A percentile compares a stretch with the other conserved stretches of the same genome.
phyloP scores from a whole-genome alignment of 1,140 invertebrate species.

The Drosophila aff. region DNA sequence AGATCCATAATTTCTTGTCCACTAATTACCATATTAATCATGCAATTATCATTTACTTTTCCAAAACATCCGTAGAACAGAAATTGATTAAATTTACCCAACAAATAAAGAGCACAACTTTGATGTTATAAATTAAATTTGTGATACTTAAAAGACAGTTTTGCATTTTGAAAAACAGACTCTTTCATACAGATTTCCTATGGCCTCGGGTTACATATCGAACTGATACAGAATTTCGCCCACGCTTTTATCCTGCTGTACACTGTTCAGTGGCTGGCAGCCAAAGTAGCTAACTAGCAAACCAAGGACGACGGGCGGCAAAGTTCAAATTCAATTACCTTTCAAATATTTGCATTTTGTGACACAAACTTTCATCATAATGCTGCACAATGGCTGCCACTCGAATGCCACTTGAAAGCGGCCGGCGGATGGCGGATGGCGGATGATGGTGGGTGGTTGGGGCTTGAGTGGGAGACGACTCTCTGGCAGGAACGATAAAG shows the following conservation, averaged over 20 bases:
- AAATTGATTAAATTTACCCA: too few species aligned
- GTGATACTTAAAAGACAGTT: background rate
- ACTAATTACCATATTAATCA: background rate
- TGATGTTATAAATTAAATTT: too few species aligned
- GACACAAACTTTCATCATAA: conserved; percentile 83
- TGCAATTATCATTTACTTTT: too few species aligned
- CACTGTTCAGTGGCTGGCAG: conserved; percentile 14
- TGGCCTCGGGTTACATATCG: background rate
- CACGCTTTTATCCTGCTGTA: background rate
- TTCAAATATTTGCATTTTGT: conserved; percentile 84
- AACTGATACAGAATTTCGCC: background rate
- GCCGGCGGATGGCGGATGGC: conserved; percentile 15
- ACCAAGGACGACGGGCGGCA: conserved; percentile 59
- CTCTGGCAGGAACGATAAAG: conserved; percentile 57
- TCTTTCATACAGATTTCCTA: background rate
- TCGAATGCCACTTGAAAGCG: conserved; percentile 80
- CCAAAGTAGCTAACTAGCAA: conserved; percentile 49
- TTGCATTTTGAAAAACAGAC: background rate
- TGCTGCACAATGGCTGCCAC: conserved; percentile 82
- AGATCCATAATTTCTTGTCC: background rate
- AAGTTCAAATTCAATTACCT: conserved; percentile 84
- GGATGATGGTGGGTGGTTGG: background rate
- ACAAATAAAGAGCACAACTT: too few species aligned
- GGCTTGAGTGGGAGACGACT: background rate
- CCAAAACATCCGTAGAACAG: too few species aligned